phyloP scores from a whole-genome alignment of 2,888 invertebrate genomes.

The Chymomyza amoena region DNA sequence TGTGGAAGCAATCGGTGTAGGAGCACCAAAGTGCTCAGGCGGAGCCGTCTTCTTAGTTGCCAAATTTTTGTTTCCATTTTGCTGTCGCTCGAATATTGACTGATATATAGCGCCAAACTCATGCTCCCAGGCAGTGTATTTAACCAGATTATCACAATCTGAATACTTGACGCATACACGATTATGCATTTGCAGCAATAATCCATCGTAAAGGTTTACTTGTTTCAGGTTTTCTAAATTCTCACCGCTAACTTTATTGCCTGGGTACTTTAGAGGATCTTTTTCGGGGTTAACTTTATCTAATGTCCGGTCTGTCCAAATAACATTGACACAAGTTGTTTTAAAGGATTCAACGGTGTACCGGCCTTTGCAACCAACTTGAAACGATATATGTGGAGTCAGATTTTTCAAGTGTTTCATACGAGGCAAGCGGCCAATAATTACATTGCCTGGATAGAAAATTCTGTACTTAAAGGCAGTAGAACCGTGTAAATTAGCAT shows the following conservation, averaged over 20 bases:
- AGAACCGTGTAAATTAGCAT: slow-evolving; percentile 85
- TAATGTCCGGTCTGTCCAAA: slow-evolving; percentile 91
- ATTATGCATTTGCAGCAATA: slow-evolving; percentile 93
- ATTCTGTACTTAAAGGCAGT: slow-evolving; percentile 79
- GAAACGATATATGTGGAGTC: slow-evolving; percentile 87
- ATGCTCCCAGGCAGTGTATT: slow-evolving; percentile 88
- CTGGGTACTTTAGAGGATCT: slow-evolving; percentile 83
- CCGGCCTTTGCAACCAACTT: slow-evolving; percentile 82
- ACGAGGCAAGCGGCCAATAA: slow-evolving; percentile 86
- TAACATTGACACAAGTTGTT: slow-evolving; percentile 89
- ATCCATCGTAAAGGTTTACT: slow-evolving; percentile 91
- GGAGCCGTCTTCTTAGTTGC: not conserved
- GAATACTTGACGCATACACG: slow-evolving; percentile 89
- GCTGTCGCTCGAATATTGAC: slow-evolving; percentile 44
- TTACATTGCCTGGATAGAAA: slow-evolving; percentile 86
- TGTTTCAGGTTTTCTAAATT: slow-evolving; percentile 90
- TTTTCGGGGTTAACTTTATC: slow-evolving; percentile 80
- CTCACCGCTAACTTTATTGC: slow-evolving; percentile 84
- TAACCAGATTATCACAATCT: slow-evolving; percentile 86
- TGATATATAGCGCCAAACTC: slow-evolving; percentile 77
- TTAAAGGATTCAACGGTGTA: slow-evolving; percentile 91
- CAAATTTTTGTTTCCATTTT: slow-evolving; percentile 18
- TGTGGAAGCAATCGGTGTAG: slow-evolving; percentile 38
- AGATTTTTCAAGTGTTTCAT: slow-evolving; percentile 91
- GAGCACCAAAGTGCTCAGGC: not conserved